These are phyloP conservation scores for Tokudaia tokunoshimensis DNA, from an alignment of 2,797 vertebrate species.

Conservation along the genomic window DNA sequence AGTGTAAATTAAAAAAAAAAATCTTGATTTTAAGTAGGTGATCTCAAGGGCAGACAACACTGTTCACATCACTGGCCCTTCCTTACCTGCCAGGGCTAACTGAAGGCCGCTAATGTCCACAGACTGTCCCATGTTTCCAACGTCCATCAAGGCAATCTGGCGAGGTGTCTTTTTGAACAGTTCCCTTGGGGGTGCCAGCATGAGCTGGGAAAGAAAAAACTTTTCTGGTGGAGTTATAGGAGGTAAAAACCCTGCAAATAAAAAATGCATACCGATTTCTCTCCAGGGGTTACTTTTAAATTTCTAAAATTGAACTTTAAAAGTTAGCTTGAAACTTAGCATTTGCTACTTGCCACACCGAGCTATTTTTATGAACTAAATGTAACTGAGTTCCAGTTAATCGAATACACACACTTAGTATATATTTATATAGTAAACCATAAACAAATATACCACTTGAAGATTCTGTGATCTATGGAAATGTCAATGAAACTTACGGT, in stretches of 20 bases:
- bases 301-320: background rate
- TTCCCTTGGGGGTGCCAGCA: slow-evolving; percentile 97
- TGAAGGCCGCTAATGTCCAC: slow-evolving; percentile 99
- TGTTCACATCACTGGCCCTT: background rate
- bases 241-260: slow-evolving; percentile 94
- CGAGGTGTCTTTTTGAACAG: slow-evolving; percentile 99
- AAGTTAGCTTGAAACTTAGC: slow-evolving; percentile 29
- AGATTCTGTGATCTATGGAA: background rate
- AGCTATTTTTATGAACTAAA: slow-evolving; percentile 22
- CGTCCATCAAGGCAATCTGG: slow-evolving; percentile 97
- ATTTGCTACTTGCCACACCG: slow-evolving; percentile 24
- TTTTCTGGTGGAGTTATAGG: slow-evolving; percentile 98
- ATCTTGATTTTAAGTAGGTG: background rate
- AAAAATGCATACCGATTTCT: slow-evolving; percentile 33
- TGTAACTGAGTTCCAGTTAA: slow-evolving; percentile 23
- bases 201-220: slow-evolving; percentile 98
- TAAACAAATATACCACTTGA: background rate
- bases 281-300: slow-evolving; percentile 31
- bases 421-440: background rate
- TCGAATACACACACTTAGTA: slow-evolving; percentile 22
- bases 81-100: slow-evolving; percentile 94
- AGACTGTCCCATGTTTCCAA: slow-evolving; percentile 94
- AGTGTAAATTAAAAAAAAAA: background rate
- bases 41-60: background rate
- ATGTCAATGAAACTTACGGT: background rate